Evolutionary conservation across 2,113 vertebrate species (phyloP).

Genomic region (Indri indri): DNA sequence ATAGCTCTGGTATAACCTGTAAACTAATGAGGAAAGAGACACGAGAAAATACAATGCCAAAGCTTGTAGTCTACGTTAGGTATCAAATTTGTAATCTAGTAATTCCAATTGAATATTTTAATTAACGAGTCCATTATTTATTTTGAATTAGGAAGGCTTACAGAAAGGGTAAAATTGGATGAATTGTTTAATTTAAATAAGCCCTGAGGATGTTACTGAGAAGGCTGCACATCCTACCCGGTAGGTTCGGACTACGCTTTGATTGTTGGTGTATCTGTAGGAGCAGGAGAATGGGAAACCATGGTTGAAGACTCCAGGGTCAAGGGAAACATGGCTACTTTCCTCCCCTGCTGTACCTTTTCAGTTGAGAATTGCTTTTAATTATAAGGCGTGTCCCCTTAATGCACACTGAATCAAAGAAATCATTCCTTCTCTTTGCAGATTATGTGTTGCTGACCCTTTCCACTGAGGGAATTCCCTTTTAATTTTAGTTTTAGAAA

Average conservation of each 20-base stretch:
- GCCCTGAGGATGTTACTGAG: not conserved
- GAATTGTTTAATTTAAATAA: not conserved
- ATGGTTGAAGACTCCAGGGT: not conserved
- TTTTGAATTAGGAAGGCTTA: not conserved
- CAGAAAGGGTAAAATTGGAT: not conserved
- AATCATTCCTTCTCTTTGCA: conserved; percentile 54
- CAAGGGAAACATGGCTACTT: not conserved
- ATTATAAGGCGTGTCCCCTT: not conserved
- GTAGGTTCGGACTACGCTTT: not conserved
- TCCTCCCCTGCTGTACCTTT: not conserved
- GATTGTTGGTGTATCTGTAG: not conserved
- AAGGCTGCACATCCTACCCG: not conserved
- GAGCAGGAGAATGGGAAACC: not conserved
- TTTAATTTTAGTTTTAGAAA: conserved; percentile 75
- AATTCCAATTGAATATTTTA: not conserved
- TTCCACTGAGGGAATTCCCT: conserved; percentile 45
- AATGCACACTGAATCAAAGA: not conserved
- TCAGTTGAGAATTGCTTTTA: not conserved
- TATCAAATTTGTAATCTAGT: not conserved
- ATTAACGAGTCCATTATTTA: not conserved
- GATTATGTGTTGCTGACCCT: conserved; percentile 65
- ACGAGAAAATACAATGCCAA: not conserved
- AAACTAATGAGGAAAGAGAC: not conserved
- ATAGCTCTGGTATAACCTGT: not conserved
- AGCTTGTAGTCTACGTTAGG: not conserved